These are phyloP conservation scores for Zenarchopterus dispar DNA, from an alignment of 2,797 vertebrate species.

Conservation along the genomic window DNA sequence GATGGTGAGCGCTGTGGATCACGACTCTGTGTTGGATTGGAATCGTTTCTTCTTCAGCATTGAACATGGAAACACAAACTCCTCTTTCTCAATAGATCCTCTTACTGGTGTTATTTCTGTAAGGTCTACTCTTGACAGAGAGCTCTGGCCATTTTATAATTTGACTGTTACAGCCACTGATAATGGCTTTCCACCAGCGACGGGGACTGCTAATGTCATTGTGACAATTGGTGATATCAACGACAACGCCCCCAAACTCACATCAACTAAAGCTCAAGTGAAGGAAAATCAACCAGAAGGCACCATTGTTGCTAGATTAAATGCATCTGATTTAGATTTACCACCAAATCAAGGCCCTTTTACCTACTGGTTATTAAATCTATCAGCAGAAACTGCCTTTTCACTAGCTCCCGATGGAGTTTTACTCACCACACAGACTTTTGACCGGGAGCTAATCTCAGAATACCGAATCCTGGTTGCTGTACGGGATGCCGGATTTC, in stretches of 20 bases:
- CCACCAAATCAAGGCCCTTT: slow-evolving; percentile 83
- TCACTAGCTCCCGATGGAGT: slow-evolving; percentile 77
- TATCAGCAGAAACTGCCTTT: slow-evolving; percentile 59
- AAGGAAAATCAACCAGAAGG: slow-evolving; percentile 82
- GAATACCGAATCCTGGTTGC: slow-evolving; percentile 68
- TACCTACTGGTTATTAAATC: slow-evolving; percentile 76
- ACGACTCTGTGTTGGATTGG: slow-evolving; percentile 77
- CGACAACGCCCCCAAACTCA: slow-evolving; percentile 80
- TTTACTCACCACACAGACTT: slow-evolving; percentile 72
- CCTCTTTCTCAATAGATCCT: slow-evolving; percentile 76
- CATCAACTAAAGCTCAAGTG: slow-evolving; percentile 65
- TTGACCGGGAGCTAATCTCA: slow-evolving; percentile 75
- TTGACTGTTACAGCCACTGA: slow-evolving; percentile 79
- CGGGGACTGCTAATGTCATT: slow-evolving; percentile 74
- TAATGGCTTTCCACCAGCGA: slow-evolving; percentile 77
- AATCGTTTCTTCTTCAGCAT: slow-evolving; percentile 76
- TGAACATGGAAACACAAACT: slow-evolving; percentile 75
- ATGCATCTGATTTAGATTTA: slow-evolving; percentile 78
- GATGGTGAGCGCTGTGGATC: slow-evolving; percentile 75
- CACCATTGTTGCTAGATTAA: slow-evolving; percentile 73
- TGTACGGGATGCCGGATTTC: slow-evolving; percentile 79
- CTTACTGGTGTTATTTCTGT: slow-evolving; percentile 76
- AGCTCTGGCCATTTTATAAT: slow-evolving; percentile 79
- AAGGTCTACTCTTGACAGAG: slow-evolving; percentile 78
- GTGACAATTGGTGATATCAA: slow-evolving; percentile 79